phyloP scores from a whole-genome alignment of 2,888 invertebrate genomes.

The Sericinus montela region DNA sequence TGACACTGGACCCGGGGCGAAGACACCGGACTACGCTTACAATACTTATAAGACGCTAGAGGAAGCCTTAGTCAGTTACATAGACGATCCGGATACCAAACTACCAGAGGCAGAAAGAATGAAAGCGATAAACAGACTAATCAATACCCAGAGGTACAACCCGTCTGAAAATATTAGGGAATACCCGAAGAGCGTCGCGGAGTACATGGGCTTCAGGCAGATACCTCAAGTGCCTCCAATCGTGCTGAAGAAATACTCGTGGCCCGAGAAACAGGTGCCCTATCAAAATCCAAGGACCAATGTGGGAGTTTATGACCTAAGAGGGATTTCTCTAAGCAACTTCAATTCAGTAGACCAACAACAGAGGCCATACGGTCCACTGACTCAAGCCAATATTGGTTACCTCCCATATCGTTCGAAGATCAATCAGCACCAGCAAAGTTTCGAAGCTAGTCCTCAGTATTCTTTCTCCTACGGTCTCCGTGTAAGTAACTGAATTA shows the following conservation, averaged over 20 bases:
- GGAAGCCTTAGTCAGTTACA: slow-evolving; percentile 54
- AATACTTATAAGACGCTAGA: slow-evolving; percentile 54
- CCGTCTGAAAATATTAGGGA: slow-evolving; percentile 23
- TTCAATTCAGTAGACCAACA: slow-evolving; percentile 8
- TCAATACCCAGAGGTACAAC: slow-evolving; percentile 19
- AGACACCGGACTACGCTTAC: slow-evolving; percentile 50
- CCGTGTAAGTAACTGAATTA: slow-evolving; percentile 48
- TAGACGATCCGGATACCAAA: slow-evolving; percentile 63
- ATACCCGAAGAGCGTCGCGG: slow-evolving; percentile 37
- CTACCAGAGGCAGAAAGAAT: slow-evolving; percentile 51
- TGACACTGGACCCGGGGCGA: slow-evolving; percentile 67
- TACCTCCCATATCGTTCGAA: slow-evolving; percentile 10
- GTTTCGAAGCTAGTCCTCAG: slow-evolving; percentile 43
- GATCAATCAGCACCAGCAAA: slow-evolving; percentile 20
- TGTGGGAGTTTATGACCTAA: slow-evolving; percentile 18
- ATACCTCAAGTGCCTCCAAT: slow-evolving; percentile 15
- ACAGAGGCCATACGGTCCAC: slow-evolving; percentile 11
- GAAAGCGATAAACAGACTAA: slow-evolving; percentile 38
- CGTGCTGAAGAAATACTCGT: slow-evolving; percentile 5
- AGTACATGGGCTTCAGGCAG: slow-evolving; percentile 34
- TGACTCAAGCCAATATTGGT: background rate
- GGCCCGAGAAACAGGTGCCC: slow-evolving; percentile 3
- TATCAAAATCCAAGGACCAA: slow-evolving; percentile 19
- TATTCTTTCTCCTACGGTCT: slow-evolving; percentile 57
- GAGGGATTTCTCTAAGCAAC: slow-evolving; percentile 10